Percentiles rank a stretch among this genome's conserved stretches.
Conservation (phyloP, 2,113 vertebrate genomes). For the Kobus ellipsiprymnus region DNA sequence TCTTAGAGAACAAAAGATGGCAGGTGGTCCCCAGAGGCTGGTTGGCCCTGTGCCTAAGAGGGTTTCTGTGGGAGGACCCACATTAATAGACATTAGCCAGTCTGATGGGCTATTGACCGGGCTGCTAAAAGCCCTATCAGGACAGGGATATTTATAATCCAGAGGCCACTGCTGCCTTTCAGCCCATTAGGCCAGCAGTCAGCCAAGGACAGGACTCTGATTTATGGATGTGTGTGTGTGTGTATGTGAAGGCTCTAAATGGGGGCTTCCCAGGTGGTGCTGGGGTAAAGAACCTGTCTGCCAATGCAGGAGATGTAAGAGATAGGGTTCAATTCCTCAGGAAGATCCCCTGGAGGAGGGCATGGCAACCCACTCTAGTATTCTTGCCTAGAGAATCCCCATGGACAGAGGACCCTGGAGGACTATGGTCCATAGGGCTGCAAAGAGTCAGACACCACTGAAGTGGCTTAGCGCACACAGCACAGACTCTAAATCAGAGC, state of each 20-base stretch:
- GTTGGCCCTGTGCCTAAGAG: background rate
- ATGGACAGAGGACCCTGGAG: background rate
- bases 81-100: background rate
- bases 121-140: background rate
- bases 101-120: background rate
- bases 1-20: background rate
- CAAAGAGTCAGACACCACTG: background rate
- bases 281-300: background rate
- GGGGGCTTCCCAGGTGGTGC: background rate
- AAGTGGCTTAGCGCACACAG: background rate
- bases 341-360: background rate
- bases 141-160: background rate
- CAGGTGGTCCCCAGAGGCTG: background rate
- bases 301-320: background rate
- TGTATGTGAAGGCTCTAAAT: accelerated
- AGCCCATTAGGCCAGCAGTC: background rate
- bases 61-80: background rate
- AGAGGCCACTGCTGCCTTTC: background rate
- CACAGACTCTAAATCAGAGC: background rate
- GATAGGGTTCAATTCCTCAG: background rate
- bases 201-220: background rate
- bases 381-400: background rate
- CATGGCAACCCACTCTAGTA: background rate
- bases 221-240: background rate
- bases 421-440: background rate